phyloP scores from a whole-genome alignment of 2,113 vertebrate species.

The Engraulis encrasicolus region DNA sequence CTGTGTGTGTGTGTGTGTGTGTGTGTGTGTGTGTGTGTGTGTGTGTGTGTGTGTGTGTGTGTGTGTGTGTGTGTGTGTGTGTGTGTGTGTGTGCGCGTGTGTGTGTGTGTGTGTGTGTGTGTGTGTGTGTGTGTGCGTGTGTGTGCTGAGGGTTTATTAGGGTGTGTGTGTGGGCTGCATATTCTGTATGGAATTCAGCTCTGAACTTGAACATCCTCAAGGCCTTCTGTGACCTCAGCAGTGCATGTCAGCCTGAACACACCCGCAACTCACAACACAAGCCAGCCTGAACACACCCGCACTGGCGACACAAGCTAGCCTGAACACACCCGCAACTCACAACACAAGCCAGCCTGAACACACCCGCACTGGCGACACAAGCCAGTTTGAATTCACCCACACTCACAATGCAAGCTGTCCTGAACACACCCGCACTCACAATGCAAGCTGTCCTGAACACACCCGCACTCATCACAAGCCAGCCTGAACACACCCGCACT shows the following conservation, averaged over 20 bases:
- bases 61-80: conserved; percentile 61
- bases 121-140: conserved; percentile 49
- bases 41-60: conserved; percentile 46
- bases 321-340: conserved; percentile 71
- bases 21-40: conserved; percentile 62
- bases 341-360: conserved; percentile 56
- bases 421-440: no score
- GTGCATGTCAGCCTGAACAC: no score
- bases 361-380: conserved; percentile 37
- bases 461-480: conserved; percentile 60
- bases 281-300: conserved; percentile 50
- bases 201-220: conserved; percentile 57
- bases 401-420: no score
- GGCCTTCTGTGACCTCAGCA: no score
- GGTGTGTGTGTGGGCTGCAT: conserved; percentile 59
- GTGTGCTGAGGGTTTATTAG: conserved; percentile 64
- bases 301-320: no score
- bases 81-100: conserved; percentile 46
- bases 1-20: conserved; percentile 45
- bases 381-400: no score
- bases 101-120: no score
- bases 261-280: conserved; percentile 61
- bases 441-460: no score
- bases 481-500: conserved; percentile 46
- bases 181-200: conserved; percentile 68